Base-by-base conservation (phyloP, 2,797 vertebrate genomes). In the Paguma larvata region DNA sequence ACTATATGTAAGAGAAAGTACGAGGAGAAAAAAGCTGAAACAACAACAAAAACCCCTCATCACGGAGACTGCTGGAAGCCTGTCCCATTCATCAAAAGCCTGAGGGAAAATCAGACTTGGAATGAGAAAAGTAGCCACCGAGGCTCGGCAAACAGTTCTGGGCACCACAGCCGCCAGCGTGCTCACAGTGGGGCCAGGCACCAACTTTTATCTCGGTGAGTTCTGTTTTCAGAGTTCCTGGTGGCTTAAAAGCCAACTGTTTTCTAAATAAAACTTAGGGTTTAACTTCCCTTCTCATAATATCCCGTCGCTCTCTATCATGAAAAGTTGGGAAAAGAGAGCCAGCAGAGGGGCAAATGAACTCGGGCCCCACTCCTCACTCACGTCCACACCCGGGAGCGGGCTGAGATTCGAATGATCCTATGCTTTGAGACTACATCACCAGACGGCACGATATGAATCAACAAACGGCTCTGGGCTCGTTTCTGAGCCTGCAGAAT, bases 241-340 rank as follows among this genome's bases (percentile, higher is more conserved):
- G n/a, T 65, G 51, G 78, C 91, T 87, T 46, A 73, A 91, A 85
- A 91, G 67, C 62, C 70, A 85, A 63, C 0, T 89, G 34, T 86
- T 95, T 94, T 84, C 75, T 86, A 65, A 85, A 59, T 82, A 72
- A 89, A 82, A 80, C 14, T 62, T 85, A 80, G 82, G 59, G 70
- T 56, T 78, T 77, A 46, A 30, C 80, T 62, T 91, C 68, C 91
- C 41, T 96, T 25, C 51, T 85, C n/a, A 90, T 86, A 79, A 89
- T 32, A 32, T 53, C 73, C 30, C 59, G 51, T 63, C 30, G 12
- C 9, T 72, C 53, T 21, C 5, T 92, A 16, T 62, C 73, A 68
- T 9, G 27, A 85, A 85, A 62, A 59, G 15, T 34, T 77, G 23
- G 62, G 65, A 67, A 96, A 92, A 44, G n/a, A 89, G 8, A 95